These are phyloP conservation scores for Drosophila parabipectinata DNA, from an alignment of 1,140 invertebrate genomes.

Conservation along the genomic window DNA sequence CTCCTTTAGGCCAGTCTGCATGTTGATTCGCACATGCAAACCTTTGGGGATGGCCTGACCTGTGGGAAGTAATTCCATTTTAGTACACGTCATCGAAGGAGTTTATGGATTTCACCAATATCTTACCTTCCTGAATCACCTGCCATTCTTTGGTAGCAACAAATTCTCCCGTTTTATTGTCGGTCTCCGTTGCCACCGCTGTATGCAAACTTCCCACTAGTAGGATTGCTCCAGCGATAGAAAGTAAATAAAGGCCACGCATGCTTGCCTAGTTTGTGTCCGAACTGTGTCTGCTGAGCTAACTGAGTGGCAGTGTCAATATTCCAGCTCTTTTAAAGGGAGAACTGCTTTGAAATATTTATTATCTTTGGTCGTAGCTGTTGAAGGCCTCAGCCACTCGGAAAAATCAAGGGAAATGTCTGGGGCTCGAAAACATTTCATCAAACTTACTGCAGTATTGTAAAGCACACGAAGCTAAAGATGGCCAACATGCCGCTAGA, in stretches of 20 bases:
- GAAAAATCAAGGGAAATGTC: not conserved
- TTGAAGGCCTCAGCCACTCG: not conserved
- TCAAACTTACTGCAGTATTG: not conserved
- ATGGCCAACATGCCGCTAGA: not conserved
- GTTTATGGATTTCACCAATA: not conserved
- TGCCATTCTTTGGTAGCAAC: conserved; percentile 87
- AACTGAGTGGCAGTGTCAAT: not conserved
- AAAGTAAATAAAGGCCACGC: conserved; percentile 7
- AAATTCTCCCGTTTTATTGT: conserved; percentile 82
- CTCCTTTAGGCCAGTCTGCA: conserved; percentile 89
- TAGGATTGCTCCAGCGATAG: conserved; percentile 6
- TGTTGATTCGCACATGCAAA: conserved; percentile 90
- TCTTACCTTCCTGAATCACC: conserved; percentile 85
- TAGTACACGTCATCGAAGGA: conserved; percentile 51
- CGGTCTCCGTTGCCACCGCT: conserved; percentile 8
- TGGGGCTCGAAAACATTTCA: not conserved
- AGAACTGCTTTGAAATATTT: not conserved
- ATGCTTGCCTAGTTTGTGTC: not conserved
- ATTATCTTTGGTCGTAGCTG: not conserved
- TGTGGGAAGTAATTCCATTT: conserved; percentile 61
- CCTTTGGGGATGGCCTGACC: conserved; percentile 90
- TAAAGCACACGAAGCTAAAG: not conserved
- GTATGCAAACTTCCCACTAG: conserved; percentile 14
- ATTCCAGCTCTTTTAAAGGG: not conserved
- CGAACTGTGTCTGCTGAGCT: not conserved